Evolutionary conservation across 2,797 vertebrate species (phyloP).

Genomic region (Chanos chanos): DNA sequence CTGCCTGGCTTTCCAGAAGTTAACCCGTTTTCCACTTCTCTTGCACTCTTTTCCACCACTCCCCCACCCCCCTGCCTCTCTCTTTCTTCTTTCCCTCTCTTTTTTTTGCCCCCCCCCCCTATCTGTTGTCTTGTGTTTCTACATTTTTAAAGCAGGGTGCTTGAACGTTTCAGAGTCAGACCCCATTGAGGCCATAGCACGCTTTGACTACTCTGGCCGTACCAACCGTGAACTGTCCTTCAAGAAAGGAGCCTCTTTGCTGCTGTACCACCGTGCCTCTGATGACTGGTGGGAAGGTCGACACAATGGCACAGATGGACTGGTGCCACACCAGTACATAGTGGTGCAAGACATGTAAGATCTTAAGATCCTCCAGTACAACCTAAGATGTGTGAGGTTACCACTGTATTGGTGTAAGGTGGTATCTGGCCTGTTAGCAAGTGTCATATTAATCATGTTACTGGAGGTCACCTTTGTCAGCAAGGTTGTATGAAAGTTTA

Average conservation of each 20-base stretch:
- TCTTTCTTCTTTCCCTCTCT: background rate
- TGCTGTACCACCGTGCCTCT: slow-evolving; percentile 86
- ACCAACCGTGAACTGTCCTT: slow-evolving; percentile 88
- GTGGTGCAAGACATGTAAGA: slow-evolving; percentile 89
- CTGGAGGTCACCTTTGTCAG: too few species aligned
- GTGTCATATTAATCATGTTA: too few species aligned
- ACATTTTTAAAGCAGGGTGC: slow-evolving; percentile 53
- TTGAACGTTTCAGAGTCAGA: slow-evolving; percentile 84
- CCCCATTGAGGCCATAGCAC: slow-evolving; percentile 87
- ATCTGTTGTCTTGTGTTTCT: slow-evolving; percentile 40
- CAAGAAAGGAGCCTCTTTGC: slow-evolving; percentile 87
- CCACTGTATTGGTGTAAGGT: too few species aligned
- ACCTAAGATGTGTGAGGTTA: slow-evolving; percentile 8
- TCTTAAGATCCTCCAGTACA: slow-evolving; percentile 5
- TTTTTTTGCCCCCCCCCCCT: slow-evolving; percentile 1
- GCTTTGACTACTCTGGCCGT: slow-evolving; percentile 89
- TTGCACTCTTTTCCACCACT: background rate
- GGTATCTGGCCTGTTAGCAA: too few species aligned
- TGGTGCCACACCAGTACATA: slow-evolving; percentile 94
- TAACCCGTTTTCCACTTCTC: slow-evolving; percentile 7
- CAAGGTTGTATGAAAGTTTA: too few species aligned
- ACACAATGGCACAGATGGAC: slow-evolving; percentile 85
- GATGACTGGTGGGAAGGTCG: slow-evolving; percentile 96
- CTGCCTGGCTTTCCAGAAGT: slow-evolving; percentile 29
- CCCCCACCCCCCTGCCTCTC: background rate